Conservation (phyloP, 1,140 invertebrate genomes). For the Drosophila pallidifrons region DNA sequence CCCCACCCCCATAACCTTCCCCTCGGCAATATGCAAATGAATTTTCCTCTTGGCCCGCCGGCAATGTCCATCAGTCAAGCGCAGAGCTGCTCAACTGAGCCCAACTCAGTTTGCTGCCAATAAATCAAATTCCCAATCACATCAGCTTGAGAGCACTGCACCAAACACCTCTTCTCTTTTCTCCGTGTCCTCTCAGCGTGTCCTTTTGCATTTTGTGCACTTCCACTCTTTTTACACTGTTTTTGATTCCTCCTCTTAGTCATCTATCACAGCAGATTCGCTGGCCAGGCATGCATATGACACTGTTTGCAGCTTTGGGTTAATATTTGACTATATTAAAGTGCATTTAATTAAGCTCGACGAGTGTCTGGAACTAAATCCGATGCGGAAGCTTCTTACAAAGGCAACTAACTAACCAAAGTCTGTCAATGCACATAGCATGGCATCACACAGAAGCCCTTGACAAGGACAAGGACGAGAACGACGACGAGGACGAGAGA, state of each 20-base stretch:
- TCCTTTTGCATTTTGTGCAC: not conserved
- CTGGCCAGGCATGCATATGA: conserved; percentile 36
- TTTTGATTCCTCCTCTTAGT: conserved; percentile 1
- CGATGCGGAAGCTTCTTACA: not conserved
- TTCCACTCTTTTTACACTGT: not conserved
- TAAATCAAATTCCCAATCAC: conserved; percentile 78
- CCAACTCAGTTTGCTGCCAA: conserved; percentile 67
- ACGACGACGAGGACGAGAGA: conserved; percentile 12
- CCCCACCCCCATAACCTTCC: not conserved
- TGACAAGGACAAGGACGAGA: conserved; percentile 13
- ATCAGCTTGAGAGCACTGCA: conserved; percentile 54
- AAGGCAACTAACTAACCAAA: conserved; percentile 14
- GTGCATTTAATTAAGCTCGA: conserved; percentile 66
- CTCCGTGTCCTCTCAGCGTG: not conserved
- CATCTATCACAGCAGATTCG: conserved; percentile 59
- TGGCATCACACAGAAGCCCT: not conserved
- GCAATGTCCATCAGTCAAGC: conserved; percentile 51
- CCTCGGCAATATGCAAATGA: conserved; percentile 43
- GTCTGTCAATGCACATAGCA: conserved; percentile 1
- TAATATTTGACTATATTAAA: conserved; percentile 75
- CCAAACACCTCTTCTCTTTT: conserved; percentile 21
- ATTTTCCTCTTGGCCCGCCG: conserved; percentile 3
- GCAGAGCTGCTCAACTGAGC: conserved; percentile 36
- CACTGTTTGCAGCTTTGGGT: conserved; percentile 44
- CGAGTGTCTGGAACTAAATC: conserved; percentile 36